phyloP scores from a whole-genome alignment of 2,113 vertebrate genomes.

The Hucho hucho region DNA sequence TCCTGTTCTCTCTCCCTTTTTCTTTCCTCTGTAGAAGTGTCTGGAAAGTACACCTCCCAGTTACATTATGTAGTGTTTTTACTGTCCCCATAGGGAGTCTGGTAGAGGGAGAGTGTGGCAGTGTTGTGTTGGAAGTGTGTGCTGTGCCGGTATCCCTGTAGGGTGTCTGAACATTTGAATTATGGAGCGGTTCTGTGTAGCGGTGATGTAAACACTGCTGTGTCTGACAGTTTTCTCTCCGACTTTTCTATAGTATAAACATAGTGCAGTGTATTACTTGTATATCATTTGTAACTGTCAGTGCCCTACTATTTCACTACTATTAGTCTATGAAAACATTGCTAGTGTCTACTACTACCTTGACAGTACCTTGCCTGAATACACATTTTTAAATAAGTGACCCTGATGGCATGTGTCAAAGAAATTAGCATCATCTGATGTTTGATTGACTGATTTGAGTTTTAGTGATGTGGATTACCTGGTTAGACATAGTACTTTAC shows the following conservation, averaged over 20 bases:
- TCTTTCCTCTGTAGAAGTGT: neutral
- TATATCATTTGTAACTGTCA: too few species aligned
- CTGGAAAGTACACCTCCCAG: neutral
- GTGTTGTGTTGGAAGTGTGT: slow-evolving; percentile 4
- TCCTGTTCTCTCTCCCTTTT: neutral
- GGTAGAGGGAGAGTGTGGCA: neutral
- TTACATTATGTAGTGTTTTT: slow-evolving; percentile 1
- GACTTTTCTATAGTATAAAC: slow-evolving; percentile 10
- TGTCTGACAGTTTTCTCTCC: slow-evolving; percentile 2
- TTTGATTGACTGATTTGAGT: too few species aligned
- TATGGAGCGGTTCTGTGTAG: slow-evolving; percentile 33
- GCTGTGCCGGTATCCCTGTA: neutral
- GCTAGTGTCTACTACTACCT: too few species aligned
- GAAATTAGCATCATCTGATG: too few species aligned
- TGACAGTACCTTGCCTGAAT: too few species aligned
- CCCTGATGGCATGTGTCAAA: too few species aligned
- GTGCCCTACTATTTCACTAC: too few species aligned
- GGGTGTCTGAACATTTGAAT: slow-evolving; percentile 30
- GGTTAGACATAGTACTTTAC: too few species aligned
- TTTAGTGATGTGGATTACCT: too few species aligned
- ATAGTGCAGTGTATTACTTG: neutral
- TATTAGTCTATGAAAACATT: too few species aligned
- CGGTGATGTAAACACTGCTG: neutral
- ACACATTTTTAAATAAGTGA: too few species aligned
- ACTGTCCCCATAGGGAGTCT: neutral